These are phyloP conservation scores for Lethenteron camtschaticum DNA, from an alignment of 2,113 vertebrate genomes.

Conservation along the genomic window DNA sequence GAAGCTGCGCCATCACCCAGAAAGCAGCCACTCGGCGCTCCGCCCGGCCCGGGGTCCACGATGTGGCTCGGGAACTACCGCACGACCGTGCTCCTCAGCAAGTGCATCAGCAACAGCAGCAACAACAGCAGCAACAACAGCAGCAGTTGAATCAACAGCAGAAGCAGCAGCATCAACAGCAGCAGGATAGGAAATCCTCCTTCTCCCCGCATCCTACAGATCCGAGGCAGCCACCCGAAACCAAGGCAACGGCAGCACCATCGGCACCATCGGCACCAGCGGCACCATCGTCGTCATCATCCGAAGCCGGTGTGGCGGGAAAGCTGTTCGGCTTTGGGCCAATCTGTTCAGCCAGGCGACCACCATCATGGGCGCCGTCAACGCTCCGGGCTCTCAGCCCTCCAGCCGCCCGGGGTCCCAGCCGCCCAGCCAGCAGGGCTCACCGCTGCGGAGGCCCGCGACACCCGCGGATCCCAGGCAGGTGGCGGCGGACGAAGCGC, in stretches of 20 bases:
- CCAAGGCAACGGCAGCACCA: constrained; percentile 43
- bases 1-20: constrained; percentile 16
- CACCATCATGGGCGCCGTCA: constrained; percentile 36
- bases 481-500: too few relatives aligned
- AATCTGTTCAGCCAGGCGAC: constrained; percentile 88
- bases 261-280: constrained; percentile 22
- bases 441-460: background rate
- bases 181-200: constrained; percentile 36
- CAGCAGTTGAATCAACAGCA: background rate
- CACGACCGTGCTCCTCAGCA: constrained; percentile 21
- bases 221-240: constrained; percentile 35
- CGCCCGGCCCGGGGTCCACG: constrained; percentile 9
- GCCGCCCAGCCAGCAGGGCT: background rate
- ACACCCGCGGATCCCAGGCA: too few relatives aligned
- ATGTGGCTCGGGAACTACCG: constrained; percentile 20
- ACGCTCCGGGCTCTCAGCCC: background rate
- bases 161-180: constrained; percentile 9
- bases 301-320: constrained; percentile 76
- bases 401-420: constrained; percentile 3
- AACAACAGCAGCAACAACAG: constrained; percentile 17
- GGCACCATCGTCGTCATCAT: background rate
- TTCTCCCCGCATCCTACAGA: constrained; percentile 30
- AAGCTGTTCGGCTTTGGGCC: constrained; percentile 81
- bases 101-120: constrained; percentile 17
- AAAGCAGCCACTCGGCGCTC: constrained; percentile 12